Conservation (phyloP, 2,113 vertebrate genomes). For the Grammomys dolichurus region DNA sequence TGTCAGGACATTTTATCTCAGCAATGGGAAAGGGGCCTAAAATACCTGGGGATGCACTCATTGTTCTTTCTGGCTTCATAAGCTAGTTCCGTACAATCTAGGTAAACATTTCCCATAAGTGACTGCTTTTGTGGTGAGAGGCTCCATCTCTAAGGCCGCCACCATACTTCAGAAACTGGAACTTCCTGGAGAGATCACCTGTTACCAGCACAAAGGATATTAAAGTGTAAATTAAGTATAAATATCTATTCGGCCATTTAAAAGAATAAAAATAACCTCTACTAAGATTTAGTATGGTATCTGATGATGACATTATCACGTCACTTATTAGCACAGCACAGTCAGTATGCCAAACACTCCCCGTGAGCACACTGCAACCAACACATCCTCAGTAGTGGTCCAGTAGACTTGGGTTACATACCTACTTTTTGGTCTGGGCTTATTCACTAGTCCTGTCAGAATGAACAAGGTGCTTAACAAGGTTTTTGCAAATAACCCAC, state of each 20-base stretch:
- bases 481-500: background rate
- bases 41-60: background rate
- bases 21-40: too few species aligned
- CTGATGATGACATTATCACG: background rate
- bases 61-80: background rate
- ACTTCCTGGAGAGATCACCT: background rate
- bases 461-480: background rate
- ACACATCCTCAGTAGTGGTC: background rate
- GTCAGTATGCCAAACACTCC: background rate
- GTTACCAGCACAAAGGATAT: background rate
- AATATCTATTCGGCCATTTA: background rate
- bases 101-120: background rate
- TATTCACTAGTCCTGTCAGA: constrained; percentile 18
- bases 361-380: background rate
- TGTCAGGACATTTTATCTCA: background rate
- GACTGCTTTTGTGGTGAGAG: background rate
- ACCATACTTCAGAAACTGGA: background rate
- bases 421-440: constrained; percentile 5
- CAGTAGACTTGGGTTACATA: background rate
- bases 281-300: constrained; percentile 28
- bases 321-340: background rate
- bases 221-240: background rate
- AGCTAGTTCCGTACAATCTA: background rate
- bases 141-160: background rate
- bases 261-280: constrained; percentile 36